These are phyloP conservation scores for Rhabdophis nuchalis DNA, from an alignment of 2,797 vertebrate species.

Conservation along the genomic window DNA sequence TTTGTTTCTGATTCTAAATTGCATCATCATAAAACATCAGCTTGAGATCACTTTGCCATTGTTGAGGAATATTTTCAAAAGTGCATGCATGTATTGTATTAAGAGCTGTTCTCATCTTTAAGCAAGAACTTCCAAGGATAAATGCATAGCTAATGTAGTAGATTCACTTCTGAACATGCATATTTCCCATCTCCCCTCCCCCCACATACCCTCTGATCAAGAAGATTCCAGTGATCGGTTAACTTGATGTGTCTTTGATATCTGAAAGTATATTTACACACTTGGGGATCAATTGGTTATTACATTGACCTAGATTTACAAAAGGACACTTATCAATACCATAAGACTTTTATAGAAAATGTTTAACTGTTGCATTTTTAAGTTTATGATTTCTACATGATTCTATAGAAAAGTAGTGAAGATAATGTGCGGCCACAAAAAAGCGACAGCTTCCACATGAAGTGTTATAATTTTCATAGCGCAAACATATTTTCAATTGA, in stretches of 20 bases:
- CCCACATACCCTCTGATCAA: background rate
- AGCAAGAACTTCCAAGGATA: background rate
- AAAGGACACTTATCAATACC: conserved; percentile 26
- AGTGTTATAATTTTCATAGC: background rate
- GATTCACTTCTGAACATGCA: background rate
- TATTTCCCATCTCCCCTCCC: background rate
- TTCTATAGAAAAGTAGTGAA: background rate
- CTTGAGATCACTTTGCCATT: background rate
- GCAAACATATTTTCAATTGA: background rate
- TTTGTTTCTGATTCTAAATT: background rate
- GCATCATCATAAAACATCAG: background rate
- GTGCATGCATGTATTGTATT: background rate
- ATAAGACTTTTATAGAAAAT: conserved; percentile 33
- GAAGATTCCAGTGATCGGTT: background rate
- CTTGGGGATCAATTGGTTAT: background rate
- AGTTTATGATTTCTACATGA: conserved; percentile 43
- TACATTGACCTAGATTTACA: background rate
- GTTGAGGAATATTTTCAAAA: background rate
- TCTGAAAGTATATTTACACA: background rate
- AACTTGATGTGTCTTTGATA: background rate
- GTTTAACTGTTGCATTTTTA: conserved; percentile 31
- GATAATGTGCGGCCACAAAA: background rate
- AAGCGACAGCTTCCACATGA: background rate
- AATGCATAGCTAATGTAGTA: background rate
- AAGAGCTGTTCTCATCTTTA: background rate